A percentile compares a stretch with the other conserved stretches of the same genome.
Conservation (phyloP, 2,797 vertebrate species). For the Chaetophractus vellerosus region DNA sequence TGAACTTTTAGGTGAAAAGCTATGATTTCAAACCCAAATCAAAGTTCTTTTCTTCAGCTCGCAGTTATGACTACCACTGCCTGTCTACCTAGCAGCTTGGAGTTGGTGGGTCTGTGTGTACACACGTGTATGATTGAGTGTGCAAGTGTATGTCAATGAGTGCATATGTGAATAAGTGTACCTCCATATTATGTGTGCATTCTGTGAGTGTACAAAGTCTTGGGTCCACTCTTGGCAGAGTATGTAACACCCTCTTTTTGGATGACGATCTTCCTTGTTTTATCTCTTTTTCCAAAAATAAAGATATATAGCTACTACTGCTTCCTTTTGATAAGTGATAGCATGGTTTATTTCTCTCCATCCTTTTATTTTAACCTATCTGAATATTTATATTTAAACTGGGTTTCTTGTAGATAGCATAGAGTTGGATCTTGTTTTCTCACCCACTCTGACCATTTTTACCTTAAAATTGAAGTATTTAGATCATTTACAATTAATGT, state of each 20-base stretch:
- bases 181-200: no score
- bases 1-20: constrained; percentile 27
- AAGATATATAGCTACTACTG: neutral
- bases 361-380: no score
- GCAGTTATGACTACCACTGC: neutral
- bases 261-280: neutral
- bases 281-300: neutral
- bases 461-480: neutral
- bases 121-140: neutral
- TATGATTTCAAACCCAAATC: constrained; percentile 20
- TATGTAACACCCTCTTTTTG: neutral
- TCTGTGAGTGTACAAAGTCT: neutral
- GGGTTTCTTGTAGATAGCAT: no score
- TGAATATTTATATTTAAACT: no score
- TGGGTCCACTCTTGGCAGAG: neutral
- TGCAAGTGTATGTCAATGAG: neutral
- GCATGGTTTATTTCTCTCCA: no score
- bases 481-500: neutral
- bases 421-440: no score
- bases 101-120: neutral
- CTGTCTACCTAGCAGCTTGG: neutral
- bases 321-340: neutral
- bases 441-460: neutral
- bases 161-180: neutral
- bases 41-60: neutral